These are phyloP conservation scores for Axis porcinus DNA, from an alignment of 2,113 vertebrate genomes.

Conservation along the genomic window DNA sequence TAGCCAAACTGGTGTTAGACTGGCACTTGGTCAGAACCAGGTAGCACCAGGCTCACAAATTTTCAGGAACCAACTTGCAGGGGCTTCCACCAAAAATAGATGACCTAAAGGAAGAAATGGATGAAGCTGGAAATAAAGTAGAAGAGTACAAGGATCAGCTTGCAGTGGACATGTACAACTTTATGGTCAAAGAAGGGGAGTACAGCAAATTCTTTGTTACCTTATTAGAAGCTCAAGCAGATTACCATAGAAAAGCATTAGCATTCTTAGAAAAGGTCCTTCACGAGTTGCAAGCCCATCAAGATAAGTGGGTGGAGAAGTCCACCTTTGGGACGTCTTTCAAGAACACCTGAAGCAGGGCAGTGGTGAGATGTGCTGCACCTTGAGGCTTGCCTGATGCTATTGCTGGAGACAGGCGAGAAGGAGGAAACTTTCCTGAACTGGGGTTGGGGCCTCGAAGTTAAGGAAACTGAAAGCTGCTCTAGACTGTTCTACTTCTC, in stretches of 20 bases:
- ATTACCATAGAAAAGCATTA: slow-evolving; percentile 99
- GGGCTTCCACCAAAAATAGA: slow-evolving; percentile 97
- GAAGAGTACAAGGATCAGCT: slow-evolving; percentile 99
- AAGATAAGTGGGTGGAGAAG: slow-evolving; percentile 86
- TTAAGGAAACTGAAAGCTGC: slow-evolving; percentile 98
- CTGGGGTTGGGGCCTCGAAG: slow-evolving; percentile 96
- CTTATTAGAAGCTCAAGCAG: slow-evolving; percentile 99
- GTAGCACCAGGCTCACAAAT: slow-evolving; percentile 98
- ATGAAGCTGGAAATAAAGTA: slow-evolving; percentile 95
- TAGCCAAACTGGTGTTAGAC: slow-evolving; percentile 94
- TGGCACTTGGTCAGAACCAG: slow-evolving; percentile 97
- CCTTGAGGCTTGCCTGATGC: no score
- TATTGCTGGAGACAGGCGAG: no score
- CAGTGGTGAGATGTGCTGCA: no score
- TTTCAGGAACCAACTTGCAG: slow-evolving; percentile 96
- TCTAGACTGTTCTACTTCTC: slow-evolving; percentile 96
- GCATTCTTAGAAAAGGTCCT: slow-evolving; percentile 95
- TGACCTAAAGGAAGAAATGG: slow-evolving; percentile 96
- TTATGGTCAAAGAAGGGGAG: slow-evolving; percentile 98
- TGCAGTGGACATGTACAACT: slow-evolving; percentile 97
- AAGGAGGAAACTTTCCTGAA: slow-evolving; percentile 91
- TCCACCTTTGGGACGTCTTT: no score
- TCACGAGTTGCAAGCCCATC: slow-evolving; percentile 95
- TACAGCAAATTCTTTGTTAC: slow-evolving; percentile 92
- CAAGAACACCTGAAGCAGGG: no score